Conservation (phyloP, 2,888 invertebrate genomes). For the Heteropelma amictum region DNA sequence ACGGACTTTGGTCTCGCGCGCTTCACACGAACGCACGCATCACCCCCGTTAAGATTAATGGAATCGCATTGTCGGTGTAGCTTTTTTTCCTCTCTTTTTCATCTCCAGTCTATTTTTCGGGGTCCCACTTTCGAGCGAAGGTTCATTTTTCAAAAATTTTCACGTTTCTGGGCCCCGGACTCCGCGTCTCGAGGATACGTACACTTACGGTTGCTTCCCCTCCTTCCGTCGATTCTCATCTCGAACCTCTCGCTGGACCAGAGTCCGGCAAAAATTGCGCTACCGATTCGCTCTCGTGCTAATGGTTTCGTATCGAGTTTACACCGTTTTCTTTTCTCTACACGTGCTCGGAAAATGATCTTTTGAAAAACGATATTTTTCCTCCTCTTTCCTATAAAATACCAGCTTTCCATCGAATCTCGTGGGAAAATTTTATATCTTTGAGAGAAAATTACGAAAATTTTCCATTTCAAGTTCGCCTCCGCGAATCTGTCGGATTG, state of each 20-base stretch:
- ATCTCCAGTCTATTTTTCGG: constrained; percentile 76
- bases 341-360: constrained; percentile 6
- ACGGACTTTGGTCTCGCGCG: constrained; percentile 29
- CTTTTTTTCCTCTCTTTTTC: too few relatives aligned
- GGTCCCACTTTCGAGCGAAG: constrained; percentile 74
- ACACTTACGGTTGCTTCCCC: not conserved
- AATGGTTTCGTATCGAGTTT: constrained; percentile 74
- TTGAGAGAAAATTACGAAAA: too few relatives aligned
- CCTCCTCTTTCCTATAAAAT: not conserved
- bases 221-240: not conserved
- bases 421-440: too few relatives aligned
- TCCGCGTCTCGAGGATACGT: constrained; percentile 1
- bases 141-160: constrained; percentile 77
- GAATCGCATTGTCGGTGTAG: constrained; percentile 77
- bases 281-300: constrained; percentile 71
- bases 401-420: not conserved
- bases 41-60: constrained; percentile 76
- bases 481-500: too few relatives aligned
- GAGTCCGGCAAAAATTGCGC: constrained; percentile 68
- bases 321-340: constrained; percentile 30
- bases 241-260: not conserved
- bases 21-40: constrained; percentile 56
- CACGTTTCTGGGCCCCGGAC: constrained; percentile 60
- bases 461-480: too few relatives aligned
- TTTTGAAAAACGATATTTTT: not conserved